A percentile compares a stretch with the other conserved stretches of the same genome.
These are phyloP conservation scores for Lutjanus campechanus DNA, from an alignment of 2,797 vertebrate genomes.

Conservation along the genomic window DNA sequence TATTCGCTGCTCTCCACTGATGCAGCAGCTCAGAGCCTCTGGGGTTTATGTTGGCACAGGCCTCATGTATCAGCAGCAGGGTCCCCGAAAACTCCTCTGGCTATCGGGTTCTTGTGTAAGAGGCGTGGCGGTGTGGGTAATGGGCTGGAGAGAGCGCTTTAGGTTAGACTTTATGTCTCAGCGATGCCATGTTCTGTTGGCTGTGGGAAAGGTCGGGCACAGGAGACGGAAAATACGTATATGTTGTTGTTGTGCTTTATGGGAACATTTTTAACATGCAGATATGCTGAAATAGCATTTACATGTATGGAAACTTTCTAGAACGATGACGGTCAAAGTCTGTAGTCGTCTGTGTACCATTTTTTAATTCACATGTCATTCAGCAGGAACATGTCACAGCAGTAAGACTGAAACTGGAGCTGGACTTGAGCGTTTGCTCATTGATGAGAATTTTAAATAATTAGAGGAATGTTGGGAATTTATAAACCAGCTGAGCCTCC, in stretches of 20 bases:
- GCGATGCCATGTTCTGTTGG: conserved; percentile 39
- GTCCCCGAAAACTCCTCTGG: conserved; percentile 44
- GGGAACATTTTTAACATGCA: conserved; percentile 24
- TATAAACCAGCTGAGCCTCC: conserved; percentile 45
- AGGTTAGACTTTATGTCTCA: conserved; percentile 48
- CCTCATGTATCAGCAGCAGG: conserved; percentile 57
- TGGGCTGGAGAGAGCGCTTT: conserved; percentile 58
- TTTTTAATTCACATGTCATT: conserved; percentile 37
- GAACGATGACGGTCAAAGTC: conserved; percentile 8
- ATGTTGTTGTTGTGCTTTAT: conserved; percentile 27
- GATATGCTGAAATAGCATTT: conserved; percentile 28
- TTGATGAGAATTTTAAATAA: conserved; percentile 44
- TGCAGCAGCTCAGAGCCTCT: conserved; percentile 62
- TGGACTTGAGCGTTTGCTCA: conserved; percentile 41
- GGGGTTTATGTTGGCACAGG: conserved; percentile 74
- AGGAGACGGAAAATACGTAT: conserved; percentile 38
- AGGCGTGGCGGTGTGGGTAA: conserved; percentile 46
- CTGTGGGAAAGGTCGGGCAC: conserved; percentile 54
- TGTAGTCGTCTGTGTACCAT: neutral
- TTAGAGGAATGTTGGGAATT: conserved; percentile 69
- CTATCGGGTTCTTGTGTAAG: conserved; percentile 46
- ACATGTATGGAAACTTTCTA: conserved; percentile 15
- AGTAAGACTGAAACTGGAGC: conserved; percentile 21
- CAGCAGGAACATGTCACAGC: conserved; percentile 18
- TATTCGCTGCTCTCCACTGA: conserved; percentile 62